These are phyloP conservation scores for Anguilla megastoma DNA, from an alignment of 2,797 vertebrate species.

Conservation along the genomic window DNA sequence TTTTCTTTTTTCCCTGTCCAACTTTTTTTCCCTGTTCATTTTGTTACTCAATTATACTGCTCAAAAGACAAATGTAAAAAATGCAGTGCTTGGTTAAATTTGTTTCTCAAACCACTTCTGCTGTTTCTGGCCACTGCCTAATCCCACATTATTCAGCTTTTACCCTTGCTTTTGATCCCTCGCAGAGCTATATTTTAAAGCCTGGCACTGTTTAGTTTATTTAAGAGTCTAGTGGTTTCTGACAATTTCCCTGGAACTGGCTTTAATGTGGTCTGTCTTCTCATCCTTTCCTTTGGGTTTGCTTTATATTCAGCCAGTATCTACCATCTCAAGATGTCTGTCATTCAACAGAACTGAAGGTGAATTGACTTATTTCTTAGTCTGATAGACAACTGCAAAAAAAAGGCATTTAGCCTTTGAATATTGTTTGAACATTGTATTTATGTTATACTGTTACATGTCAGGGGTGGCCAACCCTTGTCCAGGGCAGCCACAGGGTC, in stretches of 20 bases:
- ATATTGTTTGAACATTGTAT: not conserved
- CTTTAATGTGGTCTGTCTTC: conserved; percentile 2
- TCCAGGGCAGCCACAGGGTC: not conserved
- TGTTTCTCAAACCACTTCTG: conserved; percentile 4
- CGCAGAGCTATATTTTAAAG: not conserved
- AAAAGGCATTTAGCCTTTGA: not conserved
- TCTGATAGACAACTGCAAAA: not conserved
- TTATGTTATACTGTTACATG: not conserved
- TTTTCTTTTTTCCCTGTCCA: not conserved
- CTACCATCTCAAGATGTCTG: not conserved
- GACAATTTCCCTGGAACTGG: not conserved
- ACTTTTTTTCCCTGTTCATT: not conserved
- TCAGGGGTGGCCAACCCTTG: not conserved
- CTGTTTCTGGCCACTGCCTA: conserved; percentile 5
- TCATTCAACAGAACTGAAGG: not conserved
- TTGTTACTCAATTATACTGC: conserved; percentile 3
- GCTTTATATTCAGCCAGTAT: not conserved
- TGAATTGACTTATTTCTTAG: not conserved
- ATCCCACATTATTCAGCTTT: conserved; percentile 22
- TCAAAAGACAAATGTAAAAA: not conserved
- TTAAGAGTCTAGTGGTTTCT: not conserved
- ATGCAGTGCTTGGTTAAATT: not conserved
- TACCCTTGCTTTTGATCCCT: not conserved
- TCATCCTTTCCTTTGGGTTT: conserved; percentile 25
- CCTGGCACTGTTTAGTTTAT: not conserved